Evolutionary conservation across 2,888 invertebrate species (phyloP), one percentile per base, ranked within the genome.

Genomic region (Alloplasta piceator): DNA sequence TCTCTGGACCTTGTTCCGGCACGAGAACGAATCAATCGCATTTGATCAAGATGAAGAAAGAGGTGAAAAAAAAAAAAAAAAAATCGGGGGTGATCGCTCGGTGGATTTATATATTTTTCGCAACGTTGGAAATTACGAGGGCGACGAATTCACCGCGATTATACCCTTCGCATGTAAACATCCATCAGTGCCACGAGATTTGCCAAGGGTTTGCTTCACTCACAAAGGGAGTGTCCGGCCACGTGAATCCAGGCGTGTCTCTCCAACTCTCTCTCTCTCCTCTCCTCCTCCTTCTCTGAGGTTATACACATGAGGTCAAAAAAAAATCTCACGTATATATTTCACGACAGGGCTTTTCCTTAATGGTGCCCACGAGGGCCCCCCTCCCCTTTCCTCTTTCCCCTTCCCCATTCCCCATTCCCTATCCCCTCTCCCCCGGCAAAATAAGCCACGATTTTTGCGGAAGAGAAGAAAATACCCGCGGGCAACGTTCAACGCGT

Each of bases 111-210:
- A 55, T 7, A 7, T 52, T 63, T 63, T 72, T 43, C 36, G 14
- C 7, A 36, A 14, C 10, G 7, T 36, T 46, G 10, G 26, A 5
- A 64, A 52, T 16, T 43, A 67, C 14, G 38, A 52, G 52, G 12
- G 52, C 12, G 5, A 52, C 6, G 14, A 52, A 52, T n/a, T 14
- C 26, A 26, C 26, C 26, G n/a, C 6, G 60, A 39, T 12, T 12
- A 50, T 4, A 41, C 10, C 16, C 39, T 38, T 43, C 60, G 12
- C 0, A n/a, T 14, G 55, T 39, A 60, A 77, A 52, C 46, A 64
- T 41, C 73, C 73, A 80, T 70, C 73, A 70, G 64, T 41, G 72
- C 55, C 63, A 36, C 46, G 46, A 70, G 58, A 68, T 80, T 60
- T 70, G 67, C 60, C 16, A 74, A 60, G 68, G 48, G 52, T 14